Conservation (phyloP, 2,888 invertebrate genomes). For the Blastobasis lacticolella region DNA sequence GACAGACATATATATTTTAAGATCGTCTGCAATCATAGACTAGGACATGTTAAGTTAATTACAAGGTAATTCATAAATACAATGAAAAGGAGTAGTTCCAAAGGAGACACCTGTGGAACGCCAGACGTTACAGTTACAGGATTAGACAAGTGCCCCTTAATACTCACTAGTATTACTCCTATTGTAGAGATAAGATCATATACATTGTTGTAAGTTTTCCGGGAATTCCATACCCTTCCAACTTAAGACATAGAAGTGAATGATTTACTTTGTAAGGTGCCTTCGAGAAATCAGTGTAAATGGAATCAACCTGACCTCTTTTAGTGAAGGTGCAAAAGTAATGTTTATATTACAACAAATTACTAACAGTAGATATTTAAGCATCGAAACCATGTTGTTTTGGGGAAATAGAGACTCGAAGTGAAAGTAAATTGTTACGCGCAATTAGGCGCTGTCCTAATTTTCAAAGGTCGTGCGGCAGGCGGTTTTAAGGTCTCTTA, state of each 20-base stretch:
- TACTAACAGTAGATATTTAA: background rate
- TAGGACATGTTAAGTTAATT: background rate
- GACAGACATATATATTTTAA: background rate
- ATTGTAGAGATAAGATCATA: no score
- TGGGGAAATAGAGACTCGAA: background rate
- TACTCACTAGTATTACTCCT: background rate
- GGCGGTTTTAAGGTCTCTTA: no score
- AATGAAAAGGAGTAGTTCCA: constrained; percentile 1
- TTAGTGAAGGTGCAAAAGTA: background rate
- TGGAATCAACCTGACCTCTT: background rate
- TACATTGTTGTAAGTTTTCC: no score
- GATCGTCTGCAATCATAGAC: background rate
- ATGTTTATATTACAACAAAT: background rate
- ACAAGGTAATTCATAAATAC: background rate
- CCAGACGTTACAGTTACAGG: background rate
- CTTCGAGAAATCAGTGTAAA: background rate
- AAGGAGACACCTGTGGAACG: constrained; percentile 2
- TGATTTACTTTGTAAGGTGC: no score
- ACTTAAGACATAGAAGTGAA: no score
- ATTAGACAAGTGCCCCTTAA: background rate
- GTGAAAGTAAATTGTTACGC: no score
- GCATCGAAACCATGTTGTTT: background rate
- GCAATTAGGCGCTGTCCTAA: no score
- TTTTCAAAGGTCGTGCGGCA: no score
- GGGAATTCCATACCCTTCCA: no score